These are phyloP conservation scores for Rhea americana DNA, from an alignment of 2,113 vertebrate genomes.

Conservation along the genomic window DNA sequence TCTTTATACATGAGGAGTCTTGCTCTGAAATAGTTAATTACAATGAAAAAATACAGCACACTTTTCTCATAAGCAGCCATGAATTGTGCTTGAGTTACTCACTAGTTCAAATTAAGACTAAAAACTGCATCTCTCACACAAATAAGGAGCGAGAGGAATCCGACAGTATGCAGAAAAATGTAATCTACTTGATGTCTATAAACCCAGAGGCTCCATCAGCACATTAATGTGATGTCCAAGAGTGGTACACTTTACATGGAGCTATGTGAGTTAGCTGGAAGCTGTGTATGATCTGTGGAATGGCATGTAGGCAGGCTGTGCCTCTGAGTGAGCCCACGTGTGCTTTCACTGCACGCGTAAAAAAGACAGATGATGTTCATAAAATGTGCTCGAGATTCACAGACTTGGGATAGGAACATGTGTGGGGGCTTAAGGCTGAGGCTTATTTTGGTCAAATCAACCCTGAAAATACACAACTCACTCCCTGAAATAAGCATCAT, in stretches of 20 bases:
- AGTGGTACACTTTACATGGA: conserved; percentile 22
- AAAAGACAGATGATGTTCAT: conserved; percentile 34
- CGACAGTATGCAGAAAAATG: conserved; percentile 24
- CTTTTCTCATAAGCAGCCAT: conserved; percentile 13
- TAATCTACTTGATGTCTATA: conserved; percentile 52
- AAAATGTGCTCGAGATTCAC: conserved; percentile 37
- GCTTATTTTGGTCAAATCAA: not conserved
- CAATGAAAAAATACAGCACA: not conserved
- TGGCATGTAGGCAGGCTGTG: not conserved
- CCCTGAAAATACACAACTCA: not conserved
- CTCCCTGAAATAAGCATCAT: not conserved
- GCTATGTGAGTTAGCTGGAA: conserved; percentile 26
- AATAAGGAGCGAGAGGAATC: not conserved
- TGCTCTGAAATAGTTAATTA: conserved; percentile 55
- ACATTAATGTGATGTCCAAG: conserved; percentile 45
- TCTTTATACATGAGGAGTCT: conserved; percentile 56
- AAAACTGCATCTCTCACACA: conserved; percentile 21
- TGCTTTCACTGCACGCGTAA: not conserved
- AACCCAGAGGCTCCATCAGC: conserved; percentile 26
- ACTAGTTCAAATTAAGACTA: not conserved
- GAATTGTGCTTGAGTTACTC: conserved; percentile 16
- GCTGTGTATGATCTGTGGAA: conserved; percentile 41
- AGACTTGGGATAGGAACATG: conserved; percentile 1
- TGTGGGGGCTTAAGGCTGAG: not conserved
- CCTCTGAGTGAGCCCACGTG: not conserved